These are phyloP conservation scores for Odontothrips loti DNA, from an alignment of 2,888 invertebrate genomes.

Conservation along the genomic window DNA sequence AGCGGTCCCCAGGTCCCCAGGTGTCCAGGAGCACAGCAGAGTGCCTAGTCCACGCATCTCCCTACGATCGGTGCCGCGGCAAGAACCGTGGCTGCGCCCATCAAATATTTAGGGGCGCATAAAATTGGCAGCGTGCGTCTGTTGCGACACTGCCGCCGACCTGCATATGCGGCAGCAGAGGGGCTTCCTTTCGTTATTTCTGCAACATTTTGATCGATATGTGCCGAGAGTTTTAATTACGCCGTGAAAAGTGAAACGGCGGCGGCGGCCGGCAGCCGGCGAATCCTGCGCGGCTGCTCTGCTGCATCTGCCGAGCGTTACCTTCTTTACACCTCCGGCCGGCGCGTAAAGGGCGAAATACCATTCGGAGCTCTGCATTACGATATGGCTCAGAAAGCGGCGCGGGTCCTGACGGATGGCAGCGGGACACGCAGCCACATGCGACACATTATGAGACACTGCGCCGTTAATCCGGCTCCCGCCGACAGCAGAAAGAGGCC, in stretches of 20 bases:
- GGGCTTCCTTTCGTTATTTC: background rate
- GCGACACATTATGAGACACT: background rate
- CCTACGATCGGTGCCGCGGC: too few relatives aligned
- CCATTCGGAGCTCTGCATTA: too few relatives aligned
- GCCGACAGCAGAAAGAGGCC: background rate
- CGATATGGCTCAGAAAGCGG: background rate
- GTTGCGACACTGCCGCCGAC: background rate
- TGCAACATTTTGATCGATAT: constrained; percentile 4
- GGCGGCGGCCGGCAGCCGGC: too few relatives aligned
- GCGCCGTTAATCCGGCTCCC: background rate
- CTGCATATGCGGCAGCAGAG: too few relatives aligned
- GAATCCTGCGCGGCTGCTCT: background rate
- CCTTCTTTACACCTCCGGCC: background rate
- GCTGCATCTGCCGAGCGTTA: background rate
- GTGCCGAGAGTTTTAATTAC: background rate
- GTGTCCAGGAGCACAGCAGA: background rate
- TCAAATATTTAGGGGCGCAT: background rate
- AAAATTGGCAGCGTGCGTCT: background rate
- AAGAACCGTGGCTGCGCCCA: background rate
- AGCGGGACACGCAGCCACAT: too few relatives aligned
- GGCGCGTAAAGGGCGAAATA: background rate
- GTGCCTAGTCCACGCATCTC: background rate
- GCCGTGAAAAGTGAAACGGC: background rate
- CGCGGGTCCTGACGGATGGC: background rate
- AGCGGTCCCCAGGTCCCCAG: background rate